Base-by-base conservation (phyloP, 2,797 vertebrate species). In the Rhinophrynus dorsalis region DNA sequence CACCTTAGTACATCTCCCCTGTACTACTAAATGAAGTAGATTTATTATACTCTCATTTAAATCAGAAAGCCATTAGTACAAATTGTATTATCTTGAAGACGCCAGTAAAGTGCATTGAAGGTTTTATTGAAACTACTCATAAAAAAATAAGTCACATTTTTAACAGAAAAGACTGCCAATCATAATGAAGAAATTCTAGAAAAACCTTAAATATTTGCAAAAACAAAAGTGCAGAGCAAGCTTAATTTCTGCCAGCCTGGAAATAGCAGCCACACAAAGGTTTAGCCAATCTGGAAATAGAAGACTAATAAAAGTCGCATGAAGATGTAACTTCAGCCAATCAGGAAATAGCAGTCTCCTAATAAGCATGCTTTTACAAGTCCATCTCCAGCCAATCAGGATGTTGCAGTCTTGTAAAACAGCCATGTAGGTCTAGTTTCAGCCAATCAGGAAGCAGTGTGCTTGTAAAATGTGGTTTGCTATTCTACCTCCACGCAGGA, bases 381-480 rank as follows among this genome's bases (percentile, higher is more conserved):
- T 2, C 3, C 17, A 6, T n/a, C n/a, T 17, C 11, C 12, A 37
- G 38, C 64, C 52, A 67, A 57, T 67, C 40, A 48, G 40, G 40
- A 33, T 23, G 40, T 8, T 17, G 24, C 15, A 15, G 38, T 1
- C 30, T 55, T 27, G 29, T 24, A 40, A 54, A 54, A 54, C 7
- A 13, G 12, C 9, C 15, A 21, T 8, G 9, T n/a, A 23, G 45
- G 45, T 21, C 2, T 12, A 10, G 21, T 2, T 5, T 23, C 24
- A 45, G 63, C 63, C 63, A 66, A 66, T 67, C 37, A 35, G 50
- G 38, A 55, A 67, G 27, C 26, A 44, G 51, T 2, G 21, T 24
- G 20, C 61, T 51, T 51, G 54, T 37, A 21, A 57, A 38, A 57
- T 1, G 20, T 5, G 18, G 1, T 6, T 2, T 23, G 5, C 18